Evolutionary conservation across 2,113 vertebrate genomes (phyloP), one percentile per base, ranked within the genome.

Genomic region (Pitta sordida): DNA sequence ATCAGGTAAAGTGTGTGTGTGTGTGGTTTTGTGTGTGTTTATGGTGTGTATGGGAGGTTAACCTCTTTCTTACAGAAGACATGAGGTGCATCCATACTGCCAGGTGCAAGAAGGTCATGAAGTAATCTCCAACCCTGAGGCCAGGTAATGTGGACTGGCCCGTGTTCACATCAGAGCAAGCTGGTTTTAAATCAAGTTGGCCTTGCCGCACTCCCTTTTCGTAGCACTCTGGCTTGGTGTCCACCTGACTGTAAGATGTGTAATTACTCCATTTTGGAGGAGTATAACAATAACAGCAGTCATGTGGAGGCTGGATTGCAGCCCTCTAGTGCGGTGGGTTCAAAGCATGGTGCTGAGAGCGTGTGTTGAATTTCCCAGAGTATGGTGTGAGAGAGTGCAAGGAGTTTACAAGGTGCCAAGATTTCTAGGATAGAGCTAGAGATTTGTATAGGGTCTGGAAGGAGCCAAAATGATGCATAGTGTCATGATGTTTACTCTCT

Each of bases 1-100:
- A 99, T 99, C 93, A 98, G 98, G 99, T 99, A 98, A 18, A 7
- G 36, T 26, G 1, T 6, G 21, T n/a, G 29, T 36, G 56, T 43
- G 44, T 44, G 7, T 44, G 39, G 10, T 13, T 43, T 20, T n/a
- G 13, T 55, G 37, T 24, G 9, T 51, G 15, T 56, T 5, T 55
- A 10, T 48, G 15, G 18, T 12, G 37, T n/a, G 6, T 52, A 48
- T 26, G 67, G 26, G 56, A 49, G 30, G 11, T 41, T 71, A 58
- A 48, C 5, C 11, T 67, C 30, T 83, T 43, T 62, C 43, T 77
- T 77, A 9, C 1, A 43, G 63, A 44, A 70, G 29, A 44, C 15
- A 4, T 4, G 27, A n/a, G 7, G 17, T 80, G 16, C 21, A 30
- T 67, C 58, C 84, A 0, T 88, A 30, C 39, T 63, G 30, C 51